Conservation (phyloP, 2,888 invertebrate species). For the Podabrus alpinus region DNA sequence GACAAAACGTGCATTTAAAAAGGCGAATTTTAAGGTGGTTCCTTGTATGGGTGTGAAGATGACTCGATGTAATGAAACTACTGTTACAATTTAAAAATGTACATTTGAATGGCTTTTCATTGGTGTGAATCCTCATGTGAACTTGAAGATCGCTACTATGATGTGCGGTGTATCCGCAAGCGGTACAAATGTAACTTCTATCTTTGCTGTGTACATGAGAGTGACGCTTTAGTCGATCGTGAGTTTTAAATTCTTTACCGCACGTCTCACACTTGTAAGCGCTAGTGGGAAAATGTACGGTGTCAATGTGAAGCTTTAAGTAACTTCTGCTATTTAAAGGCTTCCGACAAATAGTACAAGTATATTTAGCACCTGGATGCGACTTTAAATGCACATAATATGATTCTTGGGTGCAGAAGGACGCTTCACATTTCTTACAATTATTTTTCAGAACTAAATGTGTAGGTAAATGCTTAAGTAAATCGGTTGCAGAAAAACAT, state of each 20-base stretch:
- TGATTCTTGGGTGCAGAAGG: neutral
- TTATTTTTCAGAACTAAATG: neutral
- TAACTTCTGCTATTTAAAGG: neutral
- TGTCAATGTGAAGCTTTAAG: neutral
- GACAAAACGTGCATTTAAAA: neutral
- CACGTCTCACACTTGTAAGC: neutral
- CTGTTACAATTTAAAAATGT: neutral
- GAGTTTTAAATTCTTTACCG: neutral
- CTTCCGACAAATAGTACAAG: neutral
- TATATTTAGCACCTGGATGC: neutral
- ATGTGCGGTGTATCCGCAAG: neutral
- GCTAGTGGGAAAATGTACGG: neutral
- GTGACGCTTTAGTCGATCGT: neutral
- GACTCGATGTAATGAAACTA: neutral
- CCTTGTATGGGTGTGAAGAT: neutral
- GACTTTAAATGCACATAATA: neutral
- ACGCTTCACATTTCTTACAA: neutral
- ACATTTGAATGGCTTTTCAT: neutral
- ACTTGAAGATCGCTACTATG: neutral
- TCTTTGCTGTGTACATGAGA: neutral
- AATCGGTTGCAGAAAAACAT: neutral
- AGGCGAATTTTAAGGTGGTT: neutral
- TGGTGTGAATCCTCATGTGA: neutral
- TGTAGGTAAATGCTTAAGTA: neutral
- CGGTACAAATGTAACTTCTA: neutral